Evolutionary conservation across 2,113 vertebrate genomes (phyloP), one percentile per base, ranked within the genome.

Genomic region (Lycaon pictus): DNA sequence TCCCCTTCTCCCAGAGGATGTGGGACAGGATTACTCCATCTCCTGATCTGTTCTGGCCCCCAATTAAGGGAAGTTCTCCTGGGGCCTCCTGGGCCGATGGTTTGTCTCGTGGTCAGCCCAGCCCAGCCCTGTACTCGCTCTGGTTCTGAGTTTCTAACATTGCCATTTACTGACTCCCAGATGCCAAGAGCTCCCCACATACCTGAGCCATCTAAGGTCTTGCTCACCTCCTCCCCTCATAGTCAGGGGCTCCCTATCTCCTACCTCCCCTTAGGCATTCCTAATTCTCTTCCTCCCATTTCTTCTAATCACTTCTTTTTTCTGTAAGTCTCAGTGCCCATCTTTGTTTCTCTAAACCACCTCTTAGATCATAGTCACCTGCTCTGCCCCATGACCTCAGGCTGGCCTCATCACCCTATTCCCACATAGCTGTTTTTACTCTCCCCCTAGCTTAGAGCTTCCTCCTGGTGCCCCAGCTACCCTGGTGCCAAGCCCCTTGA

Each of bases 11-110:
- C 97, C 85, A 60, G 95, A 96, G 92, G 80, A 90, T 95, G 90
- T 97, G 88, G 95, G 84, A 93, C 56, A 35, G 92, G 90, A 90
- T 96, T 96, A 96, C 95, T 96, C 97, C 94, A 96, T 96, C 93
- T 96, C 76, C 79, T 96, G 53, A 89, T 96, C 71, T 95, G 88
- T 90, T 77, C 53, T 80, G 95, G 56, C 85, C 96, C 86, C 88
- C 81, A 69, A 27, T 97, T 96, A 96, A 90, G 95, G 93, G 93
- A 97, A 95, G 94, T 95, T 95, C 95, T 96, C 89, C 58, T 74
- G 74, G 43, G 94, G 77, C 60, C 67, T 96, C 83, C 55, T 80
- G 35, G 55, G 80, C 56, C 25, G 17, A 35, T 51, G 55, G 85
- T 88, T 84, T 63, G 55, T 93, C 79, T 89, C 25, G 1, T 79